phyloP scores from a whole-genome alignment of 2,113 vertebrate species.

The Chelonoidis abingdonii region DNA sequence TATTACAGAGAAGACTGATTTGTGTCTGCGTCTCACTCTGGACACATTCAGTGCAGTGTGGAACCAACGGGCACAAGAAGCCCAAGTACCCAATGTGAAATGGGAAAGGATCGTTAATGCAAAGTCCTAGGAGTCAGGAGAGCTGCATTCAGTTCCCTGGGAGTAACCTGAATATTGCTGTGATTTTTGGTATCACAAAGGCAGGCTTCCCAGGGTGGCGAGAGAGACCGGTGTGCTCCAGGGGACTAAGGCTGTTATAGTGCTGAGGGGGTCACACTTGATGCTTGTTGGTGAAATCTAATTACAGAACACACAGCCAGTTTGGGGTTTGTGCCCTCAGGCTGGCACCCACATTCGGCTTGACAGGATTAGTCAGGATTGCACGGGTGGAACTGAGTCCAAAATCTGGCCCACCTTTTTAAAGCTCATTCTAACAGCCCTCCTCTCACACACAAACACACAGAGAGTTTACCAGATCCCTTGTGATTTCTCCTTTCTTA shows the following conservation, averaged over 20 bases:
- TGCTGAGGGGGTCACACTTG: neutral
- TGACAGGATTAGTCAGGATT: no score
- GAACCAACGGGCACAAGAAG: neutral
- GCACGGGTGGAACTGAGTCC: neutral
- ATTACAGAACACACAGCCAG: neutral
- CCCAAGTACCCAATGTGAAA: neutral
- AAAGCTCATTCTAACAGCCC: accelerated
- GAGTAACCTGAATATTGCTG: neutral
- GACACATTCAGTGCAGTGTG: accelerated
- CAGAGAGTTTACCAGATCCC: neutral
- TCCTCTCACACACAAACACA: accelerated
- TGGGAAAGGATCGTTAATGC: neutral
- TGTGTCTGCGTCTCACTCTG: neutral
- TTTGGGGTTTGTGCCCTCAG: neutral
- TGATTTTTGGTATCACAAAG: neutral
- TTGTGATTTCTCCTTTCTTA: neutral
- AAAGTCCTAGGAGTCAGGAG: accelerated
- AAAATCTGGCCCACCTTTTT: neutral
- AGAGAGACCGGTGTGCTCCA: neutral
- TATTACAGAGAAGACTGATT: neutral
- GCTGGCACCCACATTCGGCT: neutral
- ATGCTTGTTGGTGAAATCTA: neutral
- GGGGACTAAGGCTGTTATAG: neutral
- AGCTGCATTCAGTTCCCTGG: neutral
- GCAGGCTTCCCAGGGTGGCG: neutral